Conservation (phyloP, 92 coral and sea anemone species). For the Bergia puertoricense region DNA sequence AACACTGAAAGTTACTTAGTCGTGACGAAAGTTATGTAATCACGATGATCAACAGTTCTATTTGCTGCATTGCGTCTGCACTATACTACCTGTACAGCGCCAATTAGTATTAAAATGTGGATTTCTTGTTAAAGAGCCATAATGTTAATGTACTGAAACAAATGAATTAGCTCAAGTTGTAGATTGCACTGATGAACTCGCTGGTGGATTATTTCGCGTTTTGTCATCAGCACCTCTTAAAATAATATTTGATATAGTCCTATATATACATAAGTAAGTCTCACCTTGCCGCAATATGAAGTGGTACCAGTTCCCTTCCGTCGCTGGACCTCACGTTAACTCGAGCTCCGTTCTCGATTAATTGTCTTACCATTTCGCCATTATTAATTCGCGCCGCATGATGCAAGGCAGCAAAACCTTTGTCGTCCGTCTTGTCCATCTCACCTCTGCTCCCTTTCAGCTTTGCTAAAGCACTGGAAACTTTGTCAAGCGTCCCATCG, state of each 20-base stretch:
- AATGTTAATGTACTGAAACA: too few relatives aligned
- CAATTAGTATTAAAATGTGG: too few relatives aligned
- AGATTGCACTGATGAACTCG: too few relatives aligned
- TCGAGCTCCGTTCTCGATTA: slow-evolving; percentile 64
- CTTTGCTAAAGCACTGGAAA: slow-evolving; percentile 12
- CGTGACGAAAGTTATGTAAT: too few relatives aligned
- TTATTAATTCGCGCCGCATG: slow-evolving; percentile 65
- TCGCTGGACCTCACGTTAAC: slow-evolving; percentile 58
- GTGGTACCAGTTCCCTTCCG: slow-evolving; percentile 54
- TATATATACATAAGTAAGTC: background rate
- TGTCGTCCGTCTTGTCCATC: slow-evolving; percentile 56
- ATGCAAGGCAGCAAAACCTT: slow-evolving; percentile 70
- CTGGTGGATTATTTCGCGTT: too few relatives aligned
- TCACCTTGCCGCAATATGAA: slow-evolving; percentile 82
- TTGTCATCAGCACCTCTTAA: background rate
- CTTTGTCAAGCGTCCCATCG: slow-evolving; percentile 17
- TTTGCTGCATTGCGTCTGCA: too few relatives aligned
- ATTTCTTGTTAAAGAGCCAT: too few relatives aligned
- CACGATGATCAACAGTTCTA: too few relatives aligned
- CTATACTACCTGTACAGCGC: too few relatives aligned
- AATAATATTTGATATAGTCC: background rate
- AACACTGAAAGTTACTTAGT: too few relatives aligned
- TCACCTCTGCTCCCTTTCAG: slow-evolving; percentile 26
- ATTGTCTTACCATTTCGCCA: slow-evolving; percentile 51
- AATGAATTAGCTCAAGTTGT: too few relatives aligned